A percentile compares a stretch with the other conserved stretches of the same genome.
Evolutionary conservation across 1,140 invertebrate genomes (phyloP).

Genomic region (Bombus cullumanus): DNA sequence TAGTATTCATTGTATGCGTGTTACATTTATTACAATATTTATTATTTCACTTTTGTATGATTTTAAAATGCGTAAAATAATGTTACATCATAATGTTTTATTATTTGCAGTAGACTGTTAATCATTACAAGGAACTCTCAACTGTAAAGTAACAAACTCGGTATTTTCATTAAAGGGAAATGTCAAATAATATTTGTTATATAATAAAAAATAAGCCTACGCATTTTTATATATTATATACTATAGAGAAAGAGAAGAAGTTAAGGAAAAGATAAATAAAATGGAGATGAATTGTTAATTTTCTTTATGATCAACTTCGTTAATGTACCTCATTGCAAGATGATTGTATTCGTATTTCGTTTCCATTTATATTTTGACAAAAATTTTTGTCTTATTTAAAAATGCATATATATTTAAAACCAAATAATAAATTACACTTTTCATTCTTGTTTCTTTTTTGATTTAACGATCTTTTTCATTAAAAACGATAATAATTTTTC

Average conservation of each 20-base stretch:
- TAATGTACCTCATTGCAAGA: slow-evolving; percentile 1
- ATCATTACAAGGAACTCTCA: not conserved
- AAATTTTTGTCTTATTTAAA: slow-evolving; percentile 24
- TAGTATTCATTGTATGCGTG: slow-evolving; percentile 2
- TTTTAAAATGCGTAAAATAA: slow-evolving; percentile 16
- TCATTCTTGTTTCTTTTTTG: slow-evolving; percentile 66
- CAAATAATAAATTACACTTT: slow-evolving; percentile 27
- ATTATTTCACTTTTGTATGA: slow-evolving; percentile 51
- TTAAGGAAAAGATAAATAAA: slow-evolving; percentile 22
- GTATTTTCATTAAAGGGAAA: not conserved
- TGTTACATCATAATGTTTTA: not conserved
- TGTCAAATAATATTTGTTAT: not conserved
- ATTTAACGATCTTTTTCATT: slow-evolving; percentile 45
- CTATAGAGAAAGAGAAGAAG: not conserved
- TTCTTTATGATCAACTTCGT: slow-evolving; percentile 11
- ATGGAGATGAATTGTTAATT: not conserved
- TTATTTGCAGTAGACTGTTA: slow-evolving; percentile 5
- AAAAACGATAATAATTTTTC: slow-evolving; percentile 61
- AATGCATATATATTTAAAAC: not conserved
- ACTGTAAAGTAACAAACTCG: not conserved
- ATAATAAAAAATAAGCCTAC: not conserved
- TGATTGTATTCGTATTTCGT: not conserved
- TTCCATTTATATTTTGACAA: not conserved
- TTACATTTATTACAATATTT: slow-evolving; percentile 62
- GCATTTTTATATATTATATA: slow-evolving; percentile 36